Percentiles rank a stretch among this genome's conserved stretches.
Evolutionary conservation across 2,888 invertebrate genomes (phyloP).

Genomic region (Pteria penguin): DNA sequence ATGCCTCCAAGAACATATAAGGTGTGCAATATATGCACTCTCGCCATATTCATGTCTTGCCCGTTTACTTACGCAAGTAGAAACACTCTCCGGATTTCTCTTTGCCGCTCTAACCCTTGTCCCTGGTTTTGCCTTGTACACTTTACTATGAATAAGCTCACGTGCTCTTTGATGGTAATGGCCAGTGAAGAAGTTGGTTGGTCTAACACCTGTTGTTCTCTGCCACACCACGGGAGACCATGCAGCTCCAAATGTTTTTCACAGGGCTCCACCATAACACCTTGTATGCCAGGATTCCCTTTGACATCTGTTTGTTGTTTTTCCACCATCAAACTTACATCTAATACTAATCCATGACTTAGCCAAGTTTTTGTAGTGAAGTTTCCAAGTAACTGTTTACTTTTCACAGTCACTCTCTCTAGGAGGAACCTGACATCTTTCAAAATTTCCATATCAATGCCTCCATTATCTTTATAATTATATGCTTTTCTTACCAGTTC

Average conservation of each 20-base stretch:
- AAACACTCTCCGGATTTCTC: slow-evolving; percentile 12
- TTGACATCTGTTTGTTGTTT: slow-evolving; percentile 19
- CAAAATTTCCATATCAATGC: too few species aligned
- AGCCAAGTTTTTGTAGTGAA: slow-evolving; percentile 34
- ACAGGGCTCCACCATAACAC: slow-evolving; percentile 35
- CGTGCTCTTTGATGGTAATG: neutral
- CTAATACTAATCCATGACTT: slow-evolving; percentile 32
- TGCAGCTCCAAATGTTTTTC: slow-evolving; percentile 27
- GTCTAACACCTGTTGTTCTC: slow-evolving; percentile 4
- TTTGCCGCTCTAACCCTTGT: neutral
- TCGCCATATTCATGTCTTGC: slow-evolving; percentile 12
- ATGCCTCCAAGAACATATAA: neutral
- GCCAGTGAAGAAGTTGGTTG: slow-evolving; percentile 21
- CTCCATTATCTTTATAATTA: too few species aligned
- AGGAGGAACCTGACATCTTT: too few species aligned
- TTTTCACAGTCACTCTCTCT: too few species aligned
- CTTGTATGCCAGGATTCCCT: slow-evolving; percentile 31
- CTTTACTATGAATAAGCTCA: neutral
- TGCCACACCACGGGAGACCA: slow-evolving; percentile 36
- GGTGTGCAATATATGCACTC: neutral
- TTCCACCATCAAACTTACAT: slow-evolving; percentile 40
- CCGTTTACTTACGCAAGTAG: slow-evolving; percentile 13
- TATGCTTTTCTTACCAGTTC: too few species aligned
- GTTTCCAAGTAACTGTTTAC: slow-evolving; percentile 29
- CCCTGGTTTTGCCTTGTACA: slow-evolving; percentile 10